Conservation (phyloP, 1,140 invertebrate genomes). For the Megathymus violae region DNA sequence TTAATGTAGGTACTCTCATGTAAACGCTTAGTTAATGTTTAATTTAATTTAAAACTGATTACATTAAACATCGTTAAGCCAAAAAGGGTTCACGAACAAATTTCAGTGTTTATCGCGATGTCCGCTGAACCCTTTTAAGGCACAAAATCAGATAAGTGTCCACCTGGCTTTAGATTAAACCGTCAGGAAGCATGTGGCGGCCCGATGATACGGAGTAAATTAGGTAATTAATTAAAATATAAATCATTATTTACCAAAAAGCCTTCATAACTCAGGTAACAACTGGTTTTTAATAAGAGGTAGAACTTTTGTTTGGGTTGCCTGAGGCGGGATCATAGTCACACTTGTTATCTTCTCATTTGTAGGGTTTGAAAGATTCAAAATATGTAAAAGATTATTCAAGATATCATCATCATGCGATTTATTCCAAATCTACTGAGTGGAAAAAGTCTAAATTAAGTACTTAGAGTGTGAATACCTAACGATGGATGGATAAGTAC, state of each 20-base stretch:
- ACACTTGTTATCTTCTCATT: no score
- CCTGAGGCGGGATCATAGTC: no score
- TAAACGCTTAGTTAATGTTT: background rate
- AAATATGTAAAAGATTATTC: no score
- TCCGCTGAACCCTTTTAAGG: slow-evolving; percentile 54
- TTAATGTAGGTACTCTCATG: background rate
- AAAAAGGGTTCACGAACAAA: slow-evolving; percentile 32
- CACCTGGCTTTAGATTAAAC: slow-evolving; percentile 72
- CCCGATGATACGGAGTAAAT: slow-evolving; percentile 73
- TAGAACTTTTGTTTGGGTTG: no score
- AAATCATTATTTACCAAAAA: slow-evolving; percentile 70
- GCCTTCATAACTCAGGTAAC: slow-evolving; percentile 52
- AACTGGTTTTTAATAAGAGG: no score
- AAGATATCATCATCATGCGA: no score
- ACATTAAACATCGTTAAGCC: slow-evolving; percentile 9
- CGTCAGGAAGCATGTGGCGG: slow-evolving; percentile 59
- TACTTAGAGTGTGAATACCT: no score
- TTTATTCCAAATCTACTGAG: no score
- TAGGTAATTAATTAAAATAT: slow-evolving; percentile 79
- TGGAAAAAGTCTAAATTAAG: no score
- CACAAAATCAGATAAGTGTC: slow-evolving; percentile 69
- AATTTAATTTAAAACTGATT: background rate
- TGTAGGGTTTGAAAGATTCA: no score
- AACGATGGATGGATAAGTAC: no score
- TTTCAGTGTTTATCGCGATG: slow-evolving; percentile 28